These are phyloP conservation scores for Pristionchus exspectatus DNA, from an alignment of 2,888 invertebrate species.

Conservation along the genomic window DNA sequence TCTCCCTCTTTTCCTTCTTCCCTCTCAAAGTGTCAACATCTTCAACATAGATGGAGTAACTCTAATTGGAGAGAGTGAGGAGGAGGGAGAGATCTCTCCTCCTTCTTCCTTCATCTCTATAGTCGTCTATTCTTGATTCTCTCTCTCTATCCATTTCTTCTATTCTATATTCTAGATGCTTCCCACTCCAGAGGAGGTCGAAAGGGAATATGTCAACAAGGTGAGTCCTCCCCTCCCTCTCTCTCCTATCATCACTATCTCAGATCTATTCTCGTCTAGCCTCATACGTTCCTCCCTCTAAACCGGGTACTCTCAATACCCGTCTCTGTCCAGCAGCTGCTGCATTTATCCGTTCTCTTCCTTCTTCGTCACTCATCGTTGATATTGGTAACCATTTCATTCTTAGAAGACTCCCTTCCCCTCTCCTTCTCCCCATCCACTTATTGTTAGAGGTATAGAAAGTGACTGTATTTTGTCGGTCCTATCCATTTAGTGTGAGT, in stretches of 20 bases:
- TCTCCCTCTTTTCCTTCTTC: constrained; percentile 1
- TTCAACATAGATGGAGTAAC: constrained; percentile 22
- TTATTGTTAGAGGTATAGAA: background rate
- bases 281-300: constrained; percentile 40
- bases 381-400: constrained; percentile 41
- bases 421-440: background rate
- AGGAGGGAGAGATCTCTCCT: constrained; percentile 1
- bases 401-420: background rate
- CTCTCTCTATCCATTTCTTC: constrained; percentile 12
- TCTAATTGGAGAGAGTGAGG: constrained; percentile 32
- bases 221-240: background rate
- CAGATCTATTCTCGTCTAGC: constrained; percentile 51
- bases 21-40: constrained; percentile 49
- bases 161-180: constrained; percentile 23
- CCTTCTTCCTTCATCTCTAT: constrained; percentile 19
- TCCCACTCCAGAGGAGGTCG: constrained; percentile 17
- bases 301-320: constrained; percentile 15
- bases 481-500: background rate
- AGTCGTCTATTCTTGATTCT: constrained; percentile 38
- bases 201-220: constrained; percentile 33
- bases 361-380: background rate
- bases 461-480: background rate
- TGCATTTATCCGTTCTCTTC: constrained; percentile 10
- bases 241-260: background rate
- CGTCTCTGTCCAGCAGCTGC: constrained; percentile 44